Percentiles rank a stretch among this genome's conserved stretches.
Conservation (phyloP, 2,888 invertebrate genomes). For the Gerris lacustris region DNA sequence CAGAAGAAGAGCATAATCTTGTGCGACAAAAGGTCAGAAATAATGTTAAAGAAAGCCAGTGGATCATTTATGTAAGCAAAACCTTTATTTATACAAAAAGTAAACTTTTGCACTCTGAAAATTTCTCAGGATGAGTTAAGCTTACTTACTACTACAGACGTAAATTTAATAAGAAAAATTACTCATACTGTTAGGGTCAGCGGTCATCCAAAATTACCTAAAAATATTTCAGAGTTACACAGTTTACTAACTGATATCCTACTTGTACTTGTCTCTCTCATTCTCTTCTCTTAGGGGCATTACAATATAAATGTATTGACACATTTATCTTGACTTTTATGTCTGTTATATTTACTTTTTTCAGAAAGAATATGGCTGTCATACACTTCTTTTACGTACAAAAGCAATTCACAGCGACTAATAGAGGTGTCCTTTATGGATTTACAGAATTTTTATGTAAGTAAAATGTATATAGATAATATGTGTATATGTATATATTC, state of each 20-base stretch:
- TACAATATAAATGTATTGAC: no score
- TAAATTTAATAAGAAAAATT: not conserved
- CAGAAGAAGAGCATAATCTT: no score
- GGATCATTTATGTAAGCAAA: no score
- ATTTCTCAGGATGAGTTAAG: not conserved
- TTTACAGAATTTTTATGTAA: conserved; percentile 72
- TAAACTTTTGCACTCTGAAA: not conserved
- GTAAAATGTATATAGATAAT: conserved; percentile 34
- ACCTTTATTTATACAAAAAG: no score
- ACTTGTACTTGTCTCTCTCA: no score
- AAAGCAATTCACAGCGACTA: conserved; percentile 55
- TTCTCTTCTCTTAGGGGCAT: no score
- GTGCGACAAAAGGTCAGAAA: no score
- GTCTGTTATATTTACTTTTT: conserved; percentile 24
- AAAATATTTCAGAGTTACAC: no score
- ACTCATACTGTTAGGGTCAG: not conserved
- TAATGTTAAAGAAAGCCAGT: no score
- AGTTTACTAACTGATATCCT: no score
- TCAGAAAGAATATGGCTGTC: conserved; percentile 56
- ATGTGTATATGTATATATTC: conserved; percentile 5
- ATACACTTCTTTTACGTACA: conserved; percentile 61
- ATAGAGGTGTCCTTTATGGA: conserved; percentile 67
- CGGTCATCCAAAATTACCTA: no score
- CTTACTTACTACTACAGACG: not conserved
- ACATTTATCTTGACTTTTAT: no score